Conservation (phyloP, 2,797 vertebrate species). For the Macroramphosus scolopax region DNA sequence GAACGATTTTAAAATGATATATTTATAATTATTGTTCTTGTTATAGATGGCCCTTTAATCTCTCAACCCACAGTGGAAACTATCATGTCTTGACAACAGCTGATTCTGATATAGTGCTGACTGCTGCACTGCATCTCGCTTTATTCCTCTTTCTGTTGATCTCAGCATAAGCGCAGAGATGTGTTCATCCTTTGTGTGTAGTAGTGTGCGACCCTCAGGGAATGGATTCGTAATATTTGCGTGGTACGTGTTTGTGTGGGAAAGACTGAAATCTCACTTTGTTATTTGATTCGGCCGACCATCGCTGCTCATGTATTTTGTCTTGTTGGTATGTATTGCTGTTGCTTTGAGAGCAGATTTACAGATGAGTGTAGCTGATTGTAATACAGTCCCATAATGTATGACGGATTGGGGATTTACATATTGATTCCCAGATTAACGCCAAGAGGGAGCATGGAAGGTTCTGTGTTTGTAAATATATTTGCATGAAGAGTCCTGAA, state of each 20-base stretch:
- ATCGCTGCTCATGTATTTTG: constrained; percentile 20
- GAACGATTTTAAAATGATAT: too few species aligned
- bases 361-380: constrained; percentile 5
- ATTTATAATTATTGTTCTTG: too few species aligned
- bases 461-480: not conserved
- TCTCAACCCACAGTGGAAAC: not conserved
- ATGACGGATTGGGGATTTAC: constrained; percentile 12
- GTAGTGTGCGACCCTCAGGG: constrained; percentile 3
- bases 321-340: constrained; percentile 18
- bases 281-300: constrained; percentile 8
- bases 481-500: too few species aligned
- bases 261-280: constrained; percentile 2
- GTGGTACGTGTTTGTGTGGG: constrained; percentile 2
- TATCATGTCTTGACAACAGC: constrained; percentile 9
- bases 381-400: constrained; percentile 9
- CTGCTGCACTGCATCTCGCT: not conserved
- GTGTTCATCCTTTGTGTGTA: not conserved
- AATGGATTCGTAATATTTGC: constrained; percentile 4
- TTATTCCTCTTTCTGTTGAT: constrained; percentile 16
- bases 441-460: too few species aligned
- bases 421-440: not conserved
- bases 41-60: too few species aligned
- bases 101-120: constrained; percentile 18
- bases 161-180: constrained; percentile 19
- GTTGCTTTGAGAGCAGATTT: constrained; percentile 3